These are phyloP conservation scores for Achroia grisella DNA, from an alignment of 1,140 invertebrate species.

Conservation along the genomic window DNA sequence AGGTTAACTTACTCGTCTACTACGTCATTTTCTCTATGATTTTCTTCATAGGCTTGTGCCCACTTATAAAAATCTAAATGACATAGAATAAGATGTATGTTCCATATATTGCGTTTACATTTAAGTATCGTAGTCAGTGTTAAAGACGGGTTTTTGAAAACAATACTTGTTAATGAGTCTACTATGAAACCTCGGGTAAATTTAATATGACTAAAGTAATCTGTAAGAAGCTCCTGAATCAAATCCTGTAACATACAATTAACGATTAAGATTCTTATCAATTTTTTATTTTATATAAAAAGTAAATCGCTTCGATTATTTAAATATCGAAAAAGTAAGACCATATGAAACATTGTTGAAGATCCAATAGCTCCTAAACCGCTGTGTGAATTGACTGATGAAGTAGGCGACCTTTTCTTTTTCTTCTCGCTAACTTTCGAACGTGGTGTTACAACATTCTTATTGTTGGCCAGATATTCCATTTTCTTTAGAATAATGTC, in stretches of 20 bases:
- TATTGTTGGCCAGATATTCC: slow-evolving; percentile 34
- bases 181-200: slow-evolving; percentile 49
- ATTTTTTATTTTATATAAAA: no score
- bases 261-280: background rate
- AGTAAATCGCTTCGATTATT: no score
- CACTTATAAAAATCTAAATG: slow-evolving; percentile 55
- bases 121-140: slow-evolving; percentile 46
- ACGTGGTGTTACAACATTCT: slow-evolving; percentile 40
- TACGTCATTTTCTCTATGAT: slow-evolving; percentile 32
- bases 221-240: slow-evolving; percentile 42
- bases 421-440: slow-evolving; percentile 55
- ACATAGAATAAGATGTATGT: slow-evolving; percentile 50
- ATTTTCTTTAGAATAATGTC: slow-evolving; percentile 48
- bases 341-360: slow-evolving; percentile 49
- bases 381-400: slow-evolving; percentile 36
- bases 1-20: slow-evolving; percentile 46
- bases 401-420: slow-evolving; percentile 40
- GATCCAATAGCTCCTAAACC: slow-evolving; percentile 40
- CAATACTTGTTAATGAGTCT: slow-evolving; percentile 44
- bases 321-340: slow-evolving; percentile 7
- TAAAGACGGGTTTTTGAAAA: slow-evolving; percentile 39
- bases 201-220: slow-evolving; percentile 40
- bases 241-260: slow-evolving; percentile 39
- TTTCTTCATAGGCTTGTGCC: slow-evolving; percentile 45
- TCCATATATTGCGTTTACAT: slow-evolving; percentile 42